Conservation (phyloP, 2,113 vertebrate genomes). For the Erinaceus europaeus region DNA sequence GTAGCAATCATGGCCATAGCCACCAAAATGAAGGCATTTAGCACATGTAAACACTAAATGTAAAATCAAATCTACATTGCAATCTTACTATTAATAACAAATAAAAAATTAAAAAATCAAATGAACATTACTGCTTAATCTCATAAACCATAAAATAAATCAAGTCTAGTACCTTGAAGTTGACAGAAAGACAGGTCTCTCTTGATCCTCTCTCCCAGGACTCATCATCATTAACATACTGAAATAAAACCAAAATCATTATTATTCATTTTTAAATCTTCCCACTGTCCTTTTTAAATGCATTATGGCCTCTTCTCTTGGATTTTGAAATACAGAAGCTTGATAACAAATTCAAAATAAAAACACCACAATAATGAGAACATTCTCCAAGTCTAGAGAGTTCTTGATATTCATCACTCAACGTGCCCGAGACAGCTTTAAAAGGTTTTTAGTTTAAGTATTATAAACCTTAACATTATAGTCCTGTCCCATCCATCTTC, state of each 20-base stretch:
- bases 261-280: neutral
- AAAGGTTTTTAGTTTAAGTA: slow-evolving; percentile 38
- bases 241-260: neutral
- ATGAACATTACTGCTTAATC: neutral
- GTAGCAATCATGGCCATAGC: neutral
- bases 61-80: neutral
- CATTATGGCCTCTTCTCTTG: neutral
- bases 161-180: neutral
- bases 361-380: neutral
- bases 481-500: slow-evolving; percentile 23
- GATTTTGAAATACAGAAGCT: neutral
- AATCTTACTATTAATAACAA: neutral
- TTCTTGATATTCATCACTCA: neutral
- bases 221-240: neutral
- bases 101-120: neutral
- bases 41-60: slow-evolving; percentile 7
- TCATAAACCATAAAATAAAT: neutral
- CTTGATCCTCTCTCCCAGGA: neutral
- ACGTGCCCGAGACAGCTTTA: slow-evolving; percentile 17
- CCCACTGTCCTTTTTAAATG: neutral
- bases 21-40: neutral
- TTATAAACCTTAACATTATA: neutral
- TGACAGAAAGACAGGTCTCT: neutral
- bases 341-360: slow-evolving; percentile 9
- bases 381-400: neutral